Evolutionary conservation across 2,113 vertebrate genomes (phyloP).

Genomic region (Hippocampus guttulatus): DNA sequence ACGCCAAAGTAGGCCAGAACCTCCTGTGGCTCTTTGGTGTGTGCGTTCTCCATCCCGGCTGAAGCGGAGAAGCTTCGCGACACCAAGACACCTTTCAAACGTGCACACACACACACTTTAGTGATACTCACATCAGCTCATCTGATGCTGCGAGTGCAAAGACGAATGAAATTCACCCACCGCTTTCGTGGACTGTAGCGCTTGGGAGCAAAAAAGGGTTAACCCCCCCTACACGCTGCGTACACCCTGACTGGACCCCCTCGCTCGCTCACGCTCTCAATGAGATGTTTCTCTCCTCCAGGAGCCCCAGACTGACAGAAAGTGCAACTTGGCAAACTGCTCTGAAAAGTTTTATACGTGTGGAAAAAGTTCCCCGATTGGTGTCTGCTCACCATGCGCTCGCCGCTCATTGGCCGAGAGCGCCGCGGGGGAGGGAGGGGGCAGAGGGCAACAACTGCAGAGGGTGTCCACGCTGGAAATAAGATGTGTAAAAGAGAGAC

Average conservation of each 20-base stretch:
- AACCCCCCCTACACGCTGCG: conserved; percentile 51
- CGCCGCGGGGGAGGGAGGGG: conserved; percentile 18
- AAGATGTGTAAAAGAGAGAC: conserved; percentile 56
- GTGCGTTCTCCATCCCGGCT: conserved; percentile 83
- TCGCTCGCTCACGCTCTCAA: conserved; percentile 50
- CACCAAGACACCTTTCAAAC: conserved; percentile 30
- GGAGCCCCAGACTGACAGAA: conserved; percentile 71
- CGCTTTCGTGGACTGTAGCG: conserved; percentile 65
- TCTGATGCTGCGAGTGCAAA: neutral
- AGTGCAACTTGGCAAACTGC: conserved; percentile 71
- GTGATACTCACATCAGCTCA: conserved; percentile 24
- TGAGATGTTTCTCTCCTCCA: conserved; percentile 60
- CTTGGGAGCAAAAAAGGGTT: conserved; percentile 57
- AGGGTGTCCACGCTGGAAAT: conserved; percentile 62
- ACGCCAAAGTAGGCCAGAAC: conserved; percentile 83
- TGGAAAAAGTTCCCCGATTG: conserved; percentile 60
- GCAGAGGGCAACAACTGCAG: conserved; percentile 66
- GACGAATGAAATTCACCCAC: conserved; percentile 48
- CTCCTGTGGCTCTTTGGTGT: conserved; percentile 74
- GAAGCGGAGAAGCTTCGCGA: conserved; percentile 66
- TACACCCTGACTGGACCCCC: conserved; percentile 53
- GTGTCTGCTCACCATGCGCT: conserved; percentile 45
- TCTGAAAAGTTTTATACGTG: conserved; percentile 75
- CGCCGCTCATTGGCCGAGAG: conserved; percentile 64
- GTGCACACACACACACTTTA: neutral